Percentiles rank a stretch among this genome's conserved stretches.
phyloP scores from a whole-genome alignment of 2,888 invertebrate species.

The Lasioglossum marginatum region DNA sequence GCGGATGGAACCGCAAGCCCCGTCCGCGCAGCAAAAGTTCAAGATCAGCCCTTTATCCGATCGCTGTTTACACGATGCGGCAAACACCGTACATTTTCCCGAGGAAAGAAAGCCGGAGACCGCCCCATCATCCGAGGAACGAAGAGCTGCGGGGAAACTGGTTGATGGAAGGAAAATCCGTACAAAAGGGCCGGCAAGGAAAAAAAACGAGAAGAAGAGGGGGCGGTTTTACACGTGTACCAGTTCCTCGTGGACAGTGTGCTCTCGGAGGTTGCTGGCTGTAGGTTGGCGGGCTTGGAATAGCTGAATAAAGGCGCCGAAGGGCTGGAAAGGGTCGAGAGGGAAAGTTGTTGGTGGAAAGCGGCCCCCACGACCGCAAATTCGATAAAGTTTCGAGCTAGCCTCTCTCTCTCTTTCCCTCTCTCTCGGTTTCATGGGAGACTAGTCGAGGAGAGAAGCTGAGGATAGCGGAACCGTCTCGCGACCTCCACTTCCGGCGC shows the following conservation, averaged over 20 bases:
- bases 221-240: constrained; percentile 46
- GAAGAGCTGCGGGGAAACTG: not conserved
- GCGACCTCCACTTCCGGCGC: constrained; percentile 77
- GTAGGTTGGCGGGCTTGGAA: constrained; percentile 64
- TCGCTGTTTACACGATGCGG: not conserved
- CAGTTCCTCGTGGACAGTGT: constrained; percentile 20
- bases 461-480: constrained; percentile 68
- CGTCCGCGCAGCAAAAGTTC: not conserved
- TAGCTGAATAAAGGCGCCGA: constrained; percentile 75
- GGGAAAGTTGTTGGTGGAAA: constrained; percentile 80
- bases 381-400: constrained; percentile 81
- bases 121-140: not conserved
- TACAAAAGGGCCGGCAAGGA: constrained; percentile 6
- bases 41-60: constrained; percentile 1
- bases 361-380: constrained; percentile 80
- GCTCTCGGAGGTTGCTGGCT: constrained; percentile 30
- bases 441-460: constrained; percentile 16
- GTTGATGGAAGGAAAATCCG: constrained; percentile 9
- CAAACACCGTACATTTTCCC: constrained; percentile 10
- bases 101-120: not conserved
- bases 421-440: constrained; percentile 42
- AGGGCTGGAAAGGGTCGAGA: constrained; percentile 65
- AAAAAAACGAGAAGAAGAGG: not conserved
- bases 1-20: not conserved
- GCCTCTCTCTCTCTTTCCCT: constrained; percentile 11